Base-by-base conservation (phyloP, 1,140 invertebrate species). In the Thereuonema tuberculata region DNA sequence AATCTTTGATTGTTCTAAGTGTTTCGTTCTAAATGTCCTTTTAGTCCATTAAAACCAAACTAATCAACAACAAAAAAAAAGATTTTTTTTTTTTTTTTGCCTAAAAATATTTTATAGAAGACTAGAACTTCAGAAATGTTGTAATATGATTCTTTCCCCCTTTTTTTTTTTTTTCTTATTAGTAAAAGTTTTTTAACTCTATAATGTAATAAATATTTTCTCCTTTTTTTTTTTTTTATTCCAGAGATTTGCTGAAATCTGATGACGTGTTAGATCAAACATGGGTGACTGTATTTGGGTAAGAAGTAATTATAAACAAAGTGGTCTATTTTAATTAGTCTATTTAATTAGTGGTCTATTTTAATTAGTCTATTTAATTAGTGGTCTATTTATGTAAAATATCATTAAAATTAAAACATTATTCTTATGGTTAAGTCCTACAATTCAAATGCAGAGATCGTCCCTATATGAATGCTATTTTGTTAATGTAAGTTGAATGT, bases 241-340 rank as follows among this genome's bases (percentile, higher is more conserved):
- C 59, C 61, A 72, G 72, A 9, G 71, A 74, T 64, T 50, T 60
- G 2, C 62, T 75, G 24, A 68, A 67, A 56, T 55, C 66, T 5
- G 67, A 70, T 61, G 74, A 75, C 64, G 60, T 69, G 14, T 63
- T 73, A 24, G 72, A 74, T 68, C 72, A 75, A 58, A 80, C 84
- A 62, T 94, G 91, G 91, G 80, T 93, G 0, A 93, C 91, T 3
- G 82, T 93, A 0, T 93, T 92, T 77, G 90, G 91, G 21, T 75
- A 62, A 63, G 70, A 63, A 37, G 31, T 37, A n/a, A n/a, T 37
- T 37, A 37, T 37, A 37, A 9, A 37, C 31, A 37, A 37, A n/a
- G n/a, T n/a, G n/a, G n/a, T 37, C 17, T 37, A 37, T 37, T 5
- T 37, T 37, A 37, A 5, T 37, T 37, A 37, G 5, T 37, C 5